phyloP scores from a whole-genome alignment of 2,113 vertebrate species.

The Sitta europaea region DNA sequence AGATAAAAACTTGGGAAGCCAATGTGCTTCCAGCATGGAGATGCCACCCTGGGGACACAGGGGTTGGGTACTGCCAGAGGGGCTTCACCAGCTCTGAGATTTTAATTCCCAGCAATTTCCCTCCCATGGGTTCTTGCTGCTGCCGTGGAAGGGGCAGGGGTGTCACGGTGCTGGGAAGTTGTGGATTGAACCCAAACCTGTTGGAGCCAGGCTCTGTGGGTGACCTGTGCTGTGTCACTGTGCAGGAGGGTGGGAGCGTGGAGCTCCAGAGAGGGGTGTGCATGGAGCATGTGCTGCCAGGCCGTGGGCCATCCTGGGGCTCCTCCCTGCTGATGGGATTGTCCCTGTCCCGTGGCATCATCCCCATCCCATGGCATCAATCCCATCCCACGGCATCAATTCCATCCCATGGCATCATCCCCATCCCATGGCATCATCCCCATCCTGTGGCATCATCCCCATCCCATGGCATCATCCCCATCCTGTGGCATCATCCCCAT shows the following conservation, averaged over 20 bases:
- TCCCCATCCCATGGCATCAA: background rate
- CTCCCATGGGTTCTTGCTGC: background rate
- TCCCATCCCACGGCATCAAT: background rate
- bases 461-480: background rate
- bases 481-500: background rate
- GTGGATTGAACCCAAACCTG: background rate
- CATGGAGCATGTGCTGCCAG: background rate
- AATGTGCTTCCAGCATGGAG: accelerated
- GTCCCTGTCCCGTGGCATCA: too few relatives aligned
- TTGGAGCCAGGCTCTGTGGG: accelerated
- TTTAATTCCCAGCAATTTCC: background rate
- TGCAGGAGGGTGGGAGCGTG: accelerated
- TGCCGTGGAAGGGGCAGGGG: background rate
- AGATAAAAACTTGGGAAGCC: background rate
- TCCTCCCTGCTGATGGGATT: background rate
- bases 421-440: background rate
- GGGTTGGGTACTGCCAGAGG: background rate
- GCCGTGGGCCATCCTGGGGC: accelerated
- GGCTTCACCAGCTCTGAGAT: background rate
- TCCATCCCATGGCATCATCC: background rate
- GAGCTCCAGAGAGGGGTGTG: accelerated
- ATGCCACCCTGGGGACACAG: too few relatives aligned
- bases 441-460: background rate
- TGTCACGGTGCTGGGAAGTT: accelerated
- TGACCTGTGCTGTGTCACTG: accelerated